Percentiles rank a stretch among this genome's conserved stretches.
Conservation (phyloP, 2,797 vertebrate species). For the Neoniphon sammara region DNA sequence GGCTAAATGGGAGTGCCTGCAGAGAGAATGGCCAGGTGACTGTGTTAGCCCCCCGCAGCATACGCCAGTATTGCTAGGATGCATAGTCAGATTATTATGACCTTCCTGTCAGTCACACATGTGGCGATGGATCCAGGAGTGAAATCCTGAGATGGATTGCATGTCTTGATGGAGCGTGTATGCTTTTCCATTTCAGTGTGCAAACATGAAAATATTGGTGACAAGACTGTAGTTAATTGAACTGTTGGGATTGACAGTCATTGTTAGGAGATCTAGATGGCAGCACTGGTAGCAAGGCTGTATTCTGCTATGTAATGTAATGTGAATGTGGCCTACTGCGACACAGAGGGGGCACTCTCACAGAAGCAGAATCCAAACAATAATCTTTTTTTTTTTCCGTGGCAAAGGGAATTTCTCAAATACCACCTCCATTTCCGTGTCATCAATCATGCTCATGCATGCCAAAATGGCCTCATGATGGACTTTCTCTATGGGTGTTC, state of each 20-base stretch:
- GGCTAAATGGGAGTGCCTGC: slow-evolving; percentile 65
- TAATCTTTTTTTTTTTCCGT: slow-evolving; percentile 57
- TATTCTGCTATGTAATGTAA: slow-evolving; percentile 42
- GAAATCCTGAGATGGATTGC: slow-evolving; percentile 12
- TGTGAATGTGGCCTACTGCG: slow-evolving; percentile 57
- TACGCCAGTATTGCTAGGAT: slow-evolving; percentile 45
- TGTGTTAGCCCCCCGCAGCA: slow-evolving; percentile 58
- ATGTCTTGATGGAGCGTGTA: slow-evolving; percentile 5
- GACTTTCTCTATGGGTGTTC: slow-evolving; percentile 80
- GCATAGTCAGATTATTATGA: slow-evolving; percentile 62
- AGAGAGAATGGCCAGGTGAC: slow-evolving; percentile 59
- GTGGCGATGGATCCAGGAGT: slow-evolving; percentile 32
- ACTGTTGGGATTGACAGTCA: slow-evolving; percentile 24
- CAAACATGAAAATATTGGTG: slow-evolving; percentile 25
- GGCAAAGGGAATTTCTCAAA: slow-evolving; percentile 73
- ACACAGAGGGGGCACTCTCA: slow-evolving; percentile 53
- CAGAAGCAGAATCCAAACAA: slow-evolving; percentile 65
- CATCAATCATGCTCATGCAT: slow-evolving; percentile 80
- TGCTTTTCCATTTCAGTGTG: slow-evolving; percentile 14
- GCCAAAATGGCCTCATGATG: slow-evolving; percentile 77
- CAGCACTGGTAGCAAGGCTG: slow-evolving; percentile 21
- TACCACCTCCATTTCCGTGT: slow-evolving; percentile 65
- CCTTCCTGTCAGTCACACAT: slow-evolving; percentile 65
- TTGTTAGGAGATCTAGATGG: slow-evolving; percentile 32
- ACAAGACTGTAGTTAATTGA: slow-evolving; percentile 41